Evolutionary conservation across 2,113 vertebrate genomes (phyloP), one percentile per base, ranked within the genome.

Genomic region (Pterophyllum scalare): DNA sequence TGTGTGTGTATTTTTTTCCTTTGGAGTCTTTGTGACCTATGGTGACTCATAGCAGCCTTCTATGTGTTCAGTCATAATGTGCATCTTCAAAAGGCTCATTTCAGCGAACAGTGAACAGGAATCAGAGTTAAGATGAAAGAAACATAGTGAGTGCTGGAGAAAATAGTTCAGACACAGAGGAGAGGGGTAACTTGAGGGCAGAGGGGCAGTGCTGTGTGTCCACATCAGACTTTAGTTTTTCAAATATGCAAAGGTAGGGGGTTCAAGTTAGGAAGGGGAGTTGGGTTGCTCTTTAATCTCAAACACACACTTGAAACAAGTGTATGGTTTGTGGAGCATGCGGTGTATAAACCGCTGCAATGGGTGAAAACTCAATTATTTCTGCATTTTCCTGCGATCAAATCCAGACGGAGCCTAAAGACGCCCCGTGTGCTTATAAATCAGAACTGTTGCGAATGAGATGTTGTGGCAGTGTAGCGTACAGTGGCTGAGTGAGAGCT

Each of bases 301-400:
- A 74, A 80, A 79, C 76, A 65, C 77, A 80, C 82, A 67, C 78
- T 84, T 78, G 62, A 79, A 82, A 89, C 83, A 84, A 77, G 58
- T 78, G 33, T 65, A 83, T 22, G 67, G 26, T 67, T 83, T 61
- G 54, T 81, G 76, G 56, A 86, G 76, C 59, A 49, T 72, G 67
- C 46, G 13, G 79, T 46, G 74, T 72, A 77, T 81, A 49, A 87
- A 86, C 40, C 14, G n/a, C 79, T 78, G 81, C 5, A 7, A 81
- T 86, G 80, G 75, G 26, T 75, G 59, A 89, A 91, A 89, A 90
- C 82, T 80, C 83, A 90, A 87, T 88, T 91, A 91, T 90, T 90
- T 77, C 76, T 72, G 75, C 76, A 57, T 89, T 92, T 88, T 40
- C 40, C 67, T 56, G 80, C 87, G 77, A 81, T 87, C 82, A 88